A percentile compares a stretch with the other conserved stretches of the same genome.
phyloP scores from a whole-genome alignment of 1,140 invertebrate species.

The Hylyphantes graminicola region DNA sequence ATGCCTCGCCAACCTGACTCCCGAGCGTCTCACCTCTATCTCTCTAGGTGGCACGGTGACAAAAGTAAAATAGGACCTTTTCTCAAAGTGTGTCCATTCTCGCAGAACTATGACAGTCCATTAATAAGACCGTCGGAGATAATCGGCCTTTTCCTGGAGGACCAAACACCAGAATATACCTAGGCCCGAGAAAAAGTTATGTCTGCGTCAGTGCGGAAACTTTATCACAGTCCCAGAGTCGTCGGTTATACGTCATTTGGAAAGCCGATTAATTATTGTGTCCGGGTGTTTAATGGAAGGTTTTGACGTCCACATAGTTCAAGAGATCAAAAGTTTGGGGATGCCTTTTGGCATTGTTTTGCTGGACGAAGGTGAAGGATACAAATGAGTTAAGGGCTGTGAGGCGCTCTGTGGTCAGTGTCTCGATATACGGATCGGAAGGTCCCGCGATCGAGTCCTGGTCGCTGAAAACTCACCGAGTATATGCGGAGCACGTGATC shows the following conservation, averaged over 20 bases:
- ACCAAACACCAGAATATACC: neutral
- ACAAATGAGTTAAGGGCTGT: too few species aligned
- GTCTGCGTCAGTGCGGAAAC: neutral
- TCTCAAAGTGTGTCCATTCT: neutral
- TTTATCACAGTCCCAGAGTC: neutral
- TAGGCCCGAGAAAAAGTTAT: slow-evolving; percentile 12
- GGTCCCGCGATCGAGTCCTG: too few species aligned
- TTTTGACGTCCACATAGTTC: neutral
- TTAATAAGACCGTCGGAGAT: slow-evolving; percentile 8
- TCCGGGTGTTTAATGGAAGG: neutral
- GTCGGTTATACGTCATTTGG: slow-evolving; percentile 3
- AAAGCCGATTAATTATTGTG: neutral
- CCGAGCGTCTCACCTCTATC: too few species aligned
- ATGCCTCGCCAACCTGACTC: too few species aligned
- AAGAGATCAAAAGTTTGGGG: too few species aligned
- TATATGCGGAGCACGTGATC: too few species aligned
- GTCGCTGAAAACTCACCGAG: too few species aligned
- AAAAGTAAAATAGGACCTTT: neutral
- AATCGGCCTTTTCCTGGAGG: slow-evolving; percentile 1
- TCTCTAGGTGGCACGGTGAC: neutral
- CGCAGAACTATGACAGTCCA: slow-evolving; percentile 16
- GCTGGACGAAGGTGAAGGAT: too few species aligned
- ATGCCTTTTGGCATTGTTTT: too few species aligned
- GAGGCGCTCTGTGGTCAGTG: too few species aligned
- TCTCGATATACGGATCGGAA: too few species aligned